A percentile compares a stretch with the other conserved stretches of the same genome.
These are phyloP conservation scores for Luperina nickerlii DNA, from an alignment of 2,888 invertebrate species.

Conservation along the genomic window DNA sequence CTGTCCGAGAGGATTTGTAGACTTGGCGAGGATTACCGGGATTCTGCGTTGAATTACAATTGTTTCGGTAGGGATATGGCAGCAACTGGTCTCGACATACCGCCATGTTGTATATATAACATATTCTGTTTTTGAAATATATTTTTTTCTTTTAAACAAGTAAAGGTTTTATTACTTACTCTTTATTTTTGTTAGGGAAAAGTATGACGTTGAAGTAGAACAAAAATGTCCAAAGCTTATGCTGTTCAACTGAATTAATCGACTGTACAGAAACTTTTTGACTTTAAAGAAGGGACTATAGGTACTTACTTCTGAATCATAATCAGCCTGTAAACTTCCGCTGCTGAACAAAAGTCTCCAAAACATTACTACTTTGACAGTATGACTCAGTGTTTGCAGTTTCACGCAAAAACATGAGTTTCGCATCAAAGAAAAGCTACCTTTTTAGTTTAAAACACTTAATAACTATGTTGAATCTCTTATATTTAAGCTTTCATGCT, in stretches of 20 bases:
- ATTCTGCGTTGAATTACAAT: constrained; percentile 55
- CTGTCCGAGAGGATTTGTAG: constrained; percentile 59
- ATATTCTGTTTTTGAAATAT: constrained; percentile 12
- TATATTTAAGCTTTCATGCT: neutral
- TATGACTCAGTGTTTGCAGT: neutral
- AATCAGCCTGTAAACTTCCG: constrained; percentile 1
- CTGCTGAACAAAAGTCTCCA: neutral
- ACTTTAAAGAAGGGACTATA: constrained; percentile 13
- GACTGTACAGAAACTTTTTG: constrained; percentile 27
- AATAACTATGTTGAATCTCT: neutral
- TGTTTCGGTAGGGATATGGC: constrained; percentile 21
- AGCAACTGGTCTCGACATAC: constrained; percentile 2
- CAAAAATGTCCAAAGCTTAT: constrained; percentile 23
- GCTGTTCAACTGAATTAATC: constrained; percentile 38
- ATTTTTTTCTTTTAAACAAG: neutral
- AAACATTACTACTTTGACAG: no score
- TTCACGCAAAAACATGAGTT: neutral
- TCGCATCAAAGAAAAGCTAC: neutral
- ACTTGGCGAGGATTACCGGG: constrained; percentile 58
- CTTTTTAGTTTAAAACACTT: neutral
- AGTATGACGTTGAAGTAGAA: constrained; percentile 17
- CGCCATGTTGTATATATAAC: neutral
- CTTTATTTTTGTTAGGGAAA: constrained; percentile 10
- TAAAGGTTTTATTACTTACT: neutral
- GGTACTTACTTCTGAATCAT: neutral